phyloP scores from a whole-genome alignment of 2,113 vertebrate species.

The Spizaetus ornatus region DNA sequence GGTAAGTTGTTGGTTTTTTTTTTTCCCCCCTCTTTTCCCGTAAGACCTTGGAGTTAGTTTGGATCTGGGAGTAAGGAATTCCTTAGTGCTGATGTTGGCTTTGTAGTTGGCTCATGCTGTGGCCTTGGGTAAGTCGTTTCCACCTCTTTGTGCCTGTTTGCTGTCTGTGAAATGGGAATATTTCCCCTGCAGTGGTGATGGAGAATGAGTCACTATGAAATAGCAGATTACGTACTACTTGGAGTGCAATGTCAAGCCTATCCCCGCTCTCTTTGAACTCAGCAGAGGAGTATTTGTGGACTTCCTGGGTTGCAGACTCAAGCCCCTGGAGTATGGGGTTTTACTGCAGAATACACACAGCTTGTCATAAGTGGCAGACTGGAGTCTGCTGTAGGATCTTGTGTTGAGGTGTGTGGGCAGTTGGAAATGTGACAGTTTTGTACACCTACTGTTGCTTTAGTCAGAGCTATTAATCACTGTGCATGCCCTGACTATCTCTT shows the following conservation, averaged over 20 bases:
- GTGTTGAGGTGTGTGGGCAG: background rate
- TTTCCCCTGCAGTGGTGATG: background rate
- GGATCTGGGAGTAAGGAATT: constrained; percentile 33
- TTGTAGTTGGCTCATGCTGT: constrained; percentile 27
- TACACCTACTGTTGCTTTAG: background rate
- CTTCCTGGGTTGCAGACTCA: background rate
- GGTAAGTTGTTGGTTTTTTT: constrained; percentile 70
- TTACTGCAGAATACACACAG: background rate
- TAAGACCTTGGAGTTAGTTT: constrained; percentile 11
- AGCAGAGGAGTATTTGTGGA: rapidly evolving
- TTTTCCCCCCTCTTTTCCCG: background rate
- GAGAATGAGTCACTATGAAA: constrained; percentile 25
- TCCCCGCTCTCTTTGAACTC: background rate
- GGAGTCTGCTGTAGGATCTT: background rate
- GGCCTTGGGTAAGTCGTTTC: constrained; percentile 36
- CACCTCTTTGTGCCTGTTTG: constrained; percentile 18
- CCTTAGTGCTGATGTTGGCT: constrained; percentile 50
- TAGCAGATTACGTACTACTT: background rate
- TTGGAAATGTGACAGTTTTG: background rate
- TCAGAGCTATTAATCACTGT: background rate
- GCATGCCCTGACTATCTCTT: background rate
- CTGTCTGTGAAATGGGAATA: background rate
- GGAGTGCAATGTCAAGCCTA: background rate
- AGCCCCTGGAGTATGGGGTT: background rate
- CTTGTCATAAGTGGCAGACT: background rate